These are phyloP conservation scores for Masnerella sp. DNA, from an alignment of 2,888 invertebrate genomes.

Conservation along the genomic window DNA sequence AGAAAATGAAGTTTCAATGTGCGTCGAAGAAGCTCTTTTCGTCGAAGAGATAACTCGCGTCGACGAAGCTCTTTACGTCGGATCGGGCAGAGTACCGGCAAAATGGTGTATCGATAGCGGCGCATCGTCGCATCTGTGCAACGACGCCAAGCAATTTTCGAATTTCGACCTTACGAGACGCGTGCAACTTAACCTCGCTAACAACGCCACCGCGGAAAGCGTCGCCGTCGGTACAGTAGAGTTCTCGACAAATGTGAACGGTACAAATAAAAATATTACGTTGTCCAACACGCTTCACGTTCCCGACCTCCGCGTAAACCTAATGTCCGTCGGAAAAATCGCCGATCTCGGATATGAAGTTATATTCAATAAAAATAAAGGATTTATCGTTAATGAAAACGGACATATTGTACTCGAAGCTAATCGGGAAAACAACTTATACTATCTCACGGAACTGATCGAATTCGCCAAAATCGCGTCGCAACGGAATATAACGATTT, in stretches of 20 bases:
- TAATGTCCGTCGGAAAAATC: conserved; percentile 33
- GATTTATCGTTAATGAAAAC: conserved; percentile 2
- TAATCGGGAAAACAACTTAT: conserved; percentile 15
- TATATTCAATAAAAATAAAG: conserved; percentile 14
- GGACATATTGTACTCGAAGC: conserved; percentile 16
- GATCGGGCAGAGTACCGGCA: not conserved
- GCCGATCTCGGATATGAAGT: conserved; percentile 14
- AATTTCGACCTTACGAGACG: not conserved
- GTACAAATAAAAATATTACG: conserved; percentile 3
- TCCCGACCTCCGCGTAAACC: conserved; percentile 30
- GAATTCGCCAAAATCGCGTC: not conserved
- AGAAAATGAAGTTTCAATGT: not conserved
- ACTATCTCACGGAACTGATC: conserved; percentile 3
- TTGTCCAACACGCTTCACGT: conserved; percentile 12
- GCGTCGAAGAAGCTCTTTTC: not conserved
- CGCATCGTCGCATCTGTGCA: not conserved
- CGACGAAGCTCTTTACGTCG: not conserved
- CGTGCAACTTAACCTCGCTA: not conserved
- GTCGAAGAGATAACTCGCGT: not conserved
- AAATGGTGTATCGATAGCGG: conserved; percentile 5
- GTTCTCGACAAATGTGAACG: not conserved
- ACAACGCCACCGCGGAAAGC: not conserved
- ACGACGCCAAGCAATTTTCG: not conserved
- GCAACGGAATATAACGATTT: not conserved
- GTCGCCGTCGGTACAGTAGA: not conserved